phyloP scores from a whole-genome alignment of 2,888 invertebrate genomes.

The Nezara viridula region DNA sequence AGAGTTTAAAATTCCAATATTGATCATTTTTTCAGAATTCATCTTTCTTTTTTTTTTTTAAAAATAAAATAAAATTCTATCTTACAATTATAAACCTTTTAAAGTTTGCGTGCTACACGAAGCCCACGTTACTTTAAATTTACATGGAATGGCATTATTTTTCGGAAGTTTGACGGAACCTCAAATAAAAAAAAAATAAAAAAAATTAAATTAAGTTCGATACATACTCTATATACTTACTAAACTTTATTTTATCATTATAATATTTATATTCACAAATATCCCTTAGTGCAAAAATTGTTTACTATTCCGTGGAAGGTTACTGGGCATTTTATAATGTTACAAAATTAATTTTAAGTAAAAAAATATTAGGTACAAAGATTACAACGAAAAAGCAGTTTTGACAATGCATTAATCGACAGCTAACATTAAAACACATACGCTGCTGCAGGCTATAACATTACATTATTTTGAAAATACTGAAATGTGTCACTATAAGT shows the following conservation, averaged over 20 bases:
- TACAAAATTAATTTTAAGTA: constrained; percentile 41
- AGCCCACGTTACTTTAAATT: constrained; percentile 35
- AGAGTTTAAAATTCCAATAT: constrained; percentile 38
- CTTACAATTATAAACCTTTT: constrained; percentile 7
- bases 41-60: not conserved
- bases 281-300: constrained; percentile 26
- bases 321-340: constrained; percentile 13
- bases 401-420: constrained; percentile 15
- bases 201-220: not conserved
- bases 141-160: constrained; percentile 31
- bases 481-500: constrained; percentile 59
- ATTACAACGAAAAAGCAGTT: constrained; percentile 50
- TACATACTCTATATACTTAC: constrained; percentile 12
- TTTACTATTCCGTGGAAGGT: constrained; percentile 40
- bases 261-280: constrained; percentile 22
- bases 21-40: not conserved
- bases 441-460: constrained; percentile 54
- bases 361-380: constrained; percentile 48
- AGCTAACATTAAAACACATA: constrained; percentile 42
- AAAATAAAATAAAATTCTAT: not conserved
- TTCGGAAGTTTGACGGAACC: not conserved
- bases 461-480: constrained; percentile 52
- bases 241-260: constrained; percentile 23
- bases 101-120: constrained; percentile 29
- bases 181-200: not conserved